phyloP scores from a whole-genome alignment of 2,888 invertebrate species.

The Campopleginae sp. region DNA sequence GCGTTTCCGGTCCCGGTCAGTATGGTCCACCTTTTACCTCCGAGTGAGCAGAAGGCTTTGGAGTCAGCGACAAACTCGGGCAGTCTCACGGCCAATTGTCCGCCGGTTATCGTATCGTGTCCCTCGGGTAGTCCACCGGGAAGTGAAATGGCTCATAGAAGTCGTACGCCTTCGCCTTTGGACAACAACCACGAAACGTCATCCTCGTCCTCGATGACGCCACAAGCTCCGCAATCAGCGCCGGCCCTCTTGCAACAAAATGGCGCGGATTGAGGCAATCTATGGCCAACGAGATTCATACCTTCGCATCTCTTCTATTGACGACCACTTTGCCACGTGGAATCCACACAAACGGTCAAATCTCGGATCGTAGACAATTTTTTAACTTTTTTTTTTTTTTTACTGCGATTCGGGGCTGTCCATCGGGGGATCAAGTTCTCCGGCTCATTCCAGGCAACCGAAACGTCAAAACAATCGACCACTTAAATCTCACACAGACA shows the following conservation, averaged over 20 bases:
- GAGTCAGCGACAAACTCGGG: conserved; percentile 86
- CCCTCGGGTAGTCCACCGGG: conserved; percentile 63
- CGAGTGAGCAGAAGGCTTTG: conserved; percentile 90
- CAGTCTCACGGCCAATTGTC: conserved; percentile 83
- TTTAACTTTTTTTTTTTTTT: background rate
- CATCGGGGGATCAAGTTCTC: background rate
- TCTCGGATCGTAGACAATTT: background rate
- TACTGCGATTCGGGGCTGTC: background rate
- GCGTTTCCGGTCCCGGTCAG: conserved; percentile 93
- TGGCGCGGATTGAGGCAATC: conserved; percentile 89
- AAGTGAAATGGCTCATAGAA: conserved; percentile 69
- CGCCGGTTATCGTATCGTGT: conserved; percentile 85
- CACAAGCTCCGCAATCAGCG: conserved; percentile 87
- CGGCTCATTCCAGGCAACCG: background rate
- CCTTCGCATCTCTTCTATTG: conserved; percentile 20
- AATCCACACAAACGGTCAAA: background rate
- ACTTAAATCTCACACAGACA: background rate
- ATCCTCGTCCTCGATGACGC: conserved; percentile 77
- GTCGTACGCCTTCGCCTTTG: conserved; percentile 79
- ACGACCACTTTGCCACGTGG: conserved; percentile 4
- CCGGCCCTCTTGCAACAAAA: conserved; percentile 91
- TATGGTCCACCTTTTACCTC: conserved; percentile 93
- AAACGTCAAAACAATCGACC: background rate
- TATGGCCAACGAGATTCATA: conserved; percentile 40
- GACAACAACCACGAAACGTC: conserved; percentile 74